A percentile compares a stretch with the other conserved stretches of the same genome.
These are phyloP conservation scores for Apamea sordens DNA, from an alignment of 2,888 invertebrate genomes.

Conservation along the genomic window DNA sequence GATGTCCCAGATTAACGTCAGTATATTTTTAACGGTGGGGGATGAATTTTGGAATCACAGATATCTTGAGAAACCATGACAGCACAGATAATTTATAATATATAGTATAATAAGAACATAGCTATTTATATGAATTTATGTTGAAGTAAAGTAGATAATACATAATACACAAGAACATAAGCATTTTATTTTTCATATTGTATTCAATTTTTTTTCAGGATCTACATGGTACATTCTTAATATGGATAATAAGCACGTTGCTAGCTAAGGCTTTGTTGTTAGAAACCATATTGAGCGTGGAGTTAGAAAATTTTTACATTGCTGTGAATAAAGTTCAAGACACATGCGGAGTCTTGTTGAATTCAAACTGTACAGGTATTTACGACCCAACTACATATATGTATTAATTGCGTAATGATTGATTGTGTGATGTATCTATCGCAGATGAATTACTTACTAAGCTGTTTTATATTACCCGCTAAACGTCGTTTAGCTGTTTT, in stretches of 20 bases:
- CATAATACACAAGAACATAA: not conserved
- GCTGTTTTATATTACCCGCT: too few relatives aligned
- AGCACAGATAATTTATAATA: too few relatives aligned
- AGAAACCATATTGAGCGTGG: slow-evolving; percentile 7
- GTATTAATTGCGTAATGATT: too few relatives aligned
- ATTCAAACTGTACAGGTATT: slow-evolving; percentile 28
- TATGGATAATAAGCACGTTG: not conserved
- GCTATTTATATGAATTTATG: too few relatives aligned
- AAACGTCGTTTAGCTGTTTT: too few relatives aligned
- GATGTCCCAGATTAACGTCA: too few relatives aligned
- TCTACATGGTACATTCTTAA: not conserved
- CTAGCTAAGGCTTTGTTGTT: not conserved
- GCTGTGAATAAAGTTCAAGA: slow-evolving; percentile 8
- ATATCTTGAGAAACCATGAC: not conserved
- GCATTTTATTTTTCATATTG: not conserved
- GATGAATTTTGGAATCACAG: too few relatives aligned
- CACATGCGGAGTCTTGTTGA: slow-evolving; percentile 6
- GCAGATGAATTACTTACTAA: too few relatives aligned
- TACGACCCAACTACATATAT: not conserved
- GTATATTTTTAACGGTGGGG: not conserved
- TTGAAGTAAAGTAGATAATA: not conserved
- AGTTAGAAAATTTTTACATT: slow-evolving; percentile 22
- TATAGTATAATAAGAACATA: too few relatives aligned
- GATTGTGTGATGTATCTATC: too few relatives aligned
- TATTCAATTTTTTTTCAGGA: not conserved